These are phyloP conservation scores for Poecilia wingei DNA, from an alignment of 2,797 vertebrate species.

Conservation along the genomic window DNA sequence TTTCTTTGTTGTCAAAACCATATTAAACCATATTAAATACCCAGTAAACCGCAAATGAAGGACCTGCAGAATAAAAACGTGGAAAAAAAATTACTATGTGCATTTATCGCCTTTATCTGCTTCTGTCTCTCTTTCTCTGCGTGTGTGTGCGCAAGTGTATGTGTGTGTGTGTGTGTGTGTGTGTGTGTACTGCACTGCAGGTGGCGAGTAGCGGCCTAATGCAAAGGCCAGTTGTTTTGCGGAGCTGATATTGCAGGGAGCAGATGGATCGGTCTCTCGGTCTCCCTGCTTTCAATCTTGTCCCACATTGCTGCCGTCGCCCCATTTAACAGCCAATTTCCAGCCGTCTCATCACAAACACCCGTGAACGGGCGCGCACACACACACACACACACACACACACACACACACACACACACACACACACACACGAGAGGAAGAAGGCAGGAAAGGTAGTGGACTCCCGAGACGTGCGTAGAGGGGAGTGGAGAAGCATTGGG, in stretches of 20 bases:
- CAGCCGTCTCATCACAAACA: constrained; percentile 70
- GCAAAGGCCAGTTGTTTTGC: constrained; percentile 73
- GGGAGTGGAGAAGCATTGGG: constrained; percentile 25
- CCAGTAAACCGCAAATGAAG: background rate
- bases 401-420: constrained; percentile 5
- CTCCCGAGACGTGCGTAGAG: constrained; percentile 32
- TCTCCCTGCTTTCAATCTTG: constrained; percentile 73
- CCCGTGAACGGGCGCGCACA: constrained; percentile 26
- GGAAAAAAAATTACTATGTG: constrained; percentile 26
- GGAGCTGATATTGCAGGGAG: constrained; percentile 64
- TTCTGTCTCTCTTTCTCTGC: constrained; percentile 8
- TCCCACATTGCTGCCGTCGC: constrained; percentile 71
- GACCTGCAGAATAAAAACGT: background rate
- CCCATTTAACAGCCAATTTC: constrained; percentile 77
- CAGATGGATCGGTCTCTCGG: constrained; percentile 73
- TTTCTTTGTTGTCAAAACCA: background rate
- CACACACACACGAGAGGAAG: constrained; percentile 1
- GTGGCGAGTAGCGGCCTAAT: constrained; percentile 62
- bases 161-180: background rate
- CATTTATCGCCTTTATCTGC: constrained; percentile 25
- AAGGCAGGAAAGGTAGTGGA: constrained; percentile 28
- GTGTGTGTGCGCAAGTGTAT: constrained; percentile 2
- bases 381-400: constrained; percentile 2
- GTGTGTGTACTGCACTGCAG: constrained; percentile 36
- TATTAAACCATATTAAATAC: background rate